A percentile compares a stretch with the other conserved stretches of the same genome.
Evolutionary conservation across 37 sponge, comb jelly and placozoan species (phyloP).

Genomic region (Halichondria panicea): DNA sequence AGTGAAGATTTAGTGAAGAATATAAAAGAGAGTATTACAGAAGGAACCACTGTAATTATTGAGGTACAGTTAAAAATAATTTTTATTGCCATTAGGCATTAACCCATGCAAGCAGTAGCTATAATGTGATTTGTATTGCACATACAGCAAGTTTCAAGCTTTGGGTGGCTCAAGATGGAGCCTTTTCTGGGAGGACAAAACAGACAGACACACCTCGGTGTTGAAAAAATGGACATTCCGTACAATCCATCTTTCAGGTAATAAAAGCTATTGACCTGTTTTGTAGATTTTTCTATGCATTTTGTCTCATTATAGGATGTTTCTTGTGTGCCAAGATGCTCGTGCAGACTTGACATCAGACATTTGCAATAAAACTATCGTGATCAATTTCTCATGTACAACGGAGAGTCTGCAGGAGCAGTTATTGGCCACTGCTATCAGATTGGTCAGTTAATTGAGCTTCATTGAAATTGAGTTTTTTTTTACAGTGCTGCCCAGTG

Average conservation of each 20-base stretch:
- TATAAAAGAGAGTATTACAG: too few species aligned
- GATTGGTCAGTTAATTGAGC: conserved; percentile 14
- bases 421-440: conserved; percentile 50
- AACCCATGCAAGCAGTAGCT: too few species aligned
- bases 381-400: conserved; percentile 71
- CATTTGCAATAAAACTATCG: conserved; percentile 55
- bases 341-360: conserved; percentile 51
- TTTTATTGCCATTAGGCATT: too few species aligned
- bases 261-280: not conserved
- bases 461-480: not conserved
- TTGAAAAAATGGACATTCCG: conserved; percentile 28
- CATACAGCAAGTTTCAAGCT: too few species aligned
- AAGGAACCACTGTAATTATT: too few species aligned
- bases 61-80: too few species aligned
- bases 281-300: not conserved
- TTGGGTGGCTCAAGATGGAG: too few species aligned
- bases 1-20: too few species aligned
- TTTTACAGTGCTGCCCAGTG: not conserved
- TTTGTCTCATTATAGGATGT: conserved; percentile 18
- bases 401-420: conserved; percentile 67
- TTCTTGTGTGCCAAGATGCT: conserved; percentile 29
- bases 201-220: not conserved
- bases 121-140: too few species aligned
- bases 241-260: conserved; percentile 35
- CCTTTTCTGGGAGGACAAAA: too few species aligned